These are phyloP conservation scores for Xenopus borealis DNA, from an alignment of 2,113 vertebrate genomes.

Conservation along the genomic window DNA sequence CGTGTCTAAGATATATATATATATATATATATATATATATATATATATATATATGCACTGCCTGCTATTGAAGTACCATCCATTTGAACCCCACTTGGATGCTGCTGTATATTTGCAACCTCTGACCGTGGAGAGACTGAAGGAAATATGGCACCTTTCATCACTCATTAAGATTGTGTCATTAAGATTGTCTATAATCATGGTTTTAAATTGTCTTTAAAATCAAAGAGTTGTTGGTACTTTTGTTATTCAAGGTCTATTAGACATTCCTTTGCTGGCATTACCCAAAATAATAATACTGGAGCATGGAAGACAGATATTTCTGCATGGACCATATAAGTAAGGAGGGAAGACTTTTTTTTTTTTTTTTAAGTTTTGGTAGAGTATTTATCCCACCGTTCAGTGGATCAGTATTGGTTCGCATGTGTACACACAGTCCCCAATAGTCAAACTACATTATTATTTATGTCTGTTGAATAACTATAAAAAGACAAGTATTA, in stretches of 20 bases:
- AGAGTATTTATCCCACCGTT: conserved; percentile 45
- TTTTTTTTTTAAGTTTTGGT: conserved; percentile 48
- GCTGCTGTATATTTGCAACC: conserved; percentile 44
- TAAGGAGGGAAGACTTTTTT: conserved; percentile 37
- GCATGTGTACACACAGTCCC: conserved; percentile 53
- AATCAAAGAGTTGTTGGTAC: neutral
- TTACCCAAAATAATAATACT: neutral
- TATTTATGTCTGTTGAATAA: conserved; percentile 61
- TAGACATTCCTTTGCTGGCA: conserved; percentile 8
- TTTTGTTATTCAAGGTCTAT: neutral
- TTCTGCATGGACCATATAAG: neutral
- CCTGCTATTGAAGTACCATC: conserved; percentile 39
- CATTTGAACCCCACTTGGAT: conserved; percentile 44
- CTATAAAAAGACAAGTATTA: conserved; percentile 49
- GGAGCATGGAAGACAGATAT: neutral
- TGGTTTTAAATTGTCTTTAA: conserved; percentile 5
- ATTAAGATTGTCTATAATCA: conserved; percentile 2
- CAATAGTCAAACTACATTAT: conserved; percentile 54
- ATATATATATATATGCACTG: conserved; percentile 2
- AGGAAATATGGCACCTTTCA: conserved; percentile 5
- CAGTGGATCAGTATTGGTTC: conserved; percentile 32
- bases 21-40: too few relatives aligned
- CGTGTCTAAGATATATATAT: conserved; percentile 72
- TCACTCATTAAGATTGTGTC: neutral
- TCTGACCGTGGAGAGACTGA: conserved; percentile 46